Percentiles rank a stretch among this genome's conserved stretches.
phyloP scores from a whole-genome alignment of 2,888 invertebrate genomes.

The Conops quadrifasciatus region DNA sequence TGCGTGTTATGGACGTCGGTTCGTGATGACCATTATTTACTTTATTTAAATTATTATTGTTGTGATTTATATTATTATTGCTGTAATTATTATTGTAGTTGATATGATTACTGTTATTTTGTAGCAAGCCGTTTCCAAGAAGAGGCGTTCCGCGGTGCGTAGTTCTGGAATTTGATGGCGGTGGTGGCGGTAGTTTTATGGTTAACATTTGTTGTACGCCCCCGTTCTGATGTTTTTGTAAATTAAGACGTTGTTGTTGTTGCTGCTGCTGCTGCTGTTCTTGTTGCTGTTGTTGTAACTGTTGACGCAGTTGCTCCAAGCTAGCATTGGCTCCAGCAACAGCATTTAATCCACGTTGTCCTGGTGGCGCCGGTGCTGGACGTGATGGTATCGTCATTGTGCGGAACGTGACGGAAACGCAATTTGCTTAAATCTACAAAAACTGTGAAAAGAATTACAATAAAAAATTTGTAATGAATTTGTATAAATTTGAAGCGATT shows the following conservation, averaged over 20 bases:
- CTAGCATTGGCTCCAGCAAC: slow-evolving; percentile 60
- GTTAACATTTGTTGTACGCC: slow-evolving; percentile 55
- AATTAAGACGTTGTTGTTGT: slow-evolving; percentile 47
- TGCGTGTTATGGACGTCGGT: slow-evolving; percentile 55
- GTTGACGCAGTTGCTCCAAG: slow-evolving; percentile 58
- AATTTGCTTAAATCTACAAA: slow-evolving; percentile 39
- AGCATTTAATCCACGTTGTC: slow-evolving; percentile 52
- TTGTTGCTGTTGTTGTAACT: slow-evolving; percentile 51
- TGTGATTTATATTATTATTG: slow-evolving; percentile 44
- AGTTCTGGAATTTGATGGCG: slow-evolving; percentile 43
- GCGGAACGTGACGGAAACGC: too few relatives aligned
- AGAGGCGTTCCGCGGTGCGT: not conserved
- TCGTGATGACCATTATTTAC: not conserved
- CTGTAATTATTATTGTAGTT: slow-evolving; percentile 42
- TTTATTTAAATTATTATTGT: slow-evolving; percentile 42
- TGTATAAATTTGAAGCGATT: too few relatives aligned
- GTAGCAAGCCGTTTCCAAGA: slow-evolving; percentile 25
- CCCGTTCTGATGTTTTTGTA: slow-evolving; percentile 41
- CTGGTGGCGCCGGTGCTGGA: slow-evolving; percentile 64
- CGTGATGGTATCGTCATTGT: slow-evolving; percentile 64
- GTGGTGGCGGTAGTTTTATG: slow-evolving; percentile 63
- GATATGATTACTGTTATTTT: slow-evolving; percentile 18
- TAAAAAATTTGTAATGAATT: slow-evolving; percentile 10
- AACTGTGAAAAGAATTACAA: slow-evolving; percentile 25
- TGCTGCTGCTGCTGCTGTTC: slow-evolving; percentile 51